Evolutionary conservation across 2,797 vertebrate species (phyloP), one percentile per base, ranked within the genome.

Genomic region (Lycodopsis pacificus): DNA sequence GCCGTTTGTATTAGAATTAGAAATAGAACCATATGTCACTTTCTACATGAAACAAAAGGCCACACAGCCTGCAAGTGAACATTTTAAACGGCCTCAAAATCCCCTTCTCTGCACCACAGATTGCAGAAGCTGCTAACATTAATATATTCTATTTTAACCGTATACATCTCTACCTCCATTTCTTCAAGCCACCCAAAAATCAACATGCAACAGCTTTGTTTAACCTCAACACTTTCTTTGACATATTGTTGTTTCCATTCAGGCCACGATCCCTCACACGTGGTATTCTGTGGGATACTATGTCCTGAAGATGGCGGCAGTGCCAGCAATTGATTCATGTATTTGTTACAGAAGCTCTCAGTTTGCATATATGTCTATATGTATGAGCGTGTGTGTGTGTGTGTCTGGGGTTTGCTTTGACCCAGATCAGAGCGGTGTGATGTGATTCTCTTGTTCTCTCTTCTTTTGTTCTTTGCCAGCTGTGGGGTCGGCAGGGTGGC

Each of bases 381-480:
- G 53, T 27, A 54, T 27, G 12, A 27, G 51, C 44, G 66, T 12
- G 48, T 73, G 25, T 49, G 66, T 12, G 48, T 73, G 25, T 11
- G 48, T 72, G 22, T 68, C 0, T 70, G 81, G 56, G 65, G 59
- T 77, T 79, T 68, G 79, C 85, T 86, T 87, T 89, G 88, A 90
- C 84, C 79, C 70, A 71, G 65, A 90, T 87, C 87, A 87, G 73
- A 89, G 82, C 77, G 70, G 77, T 57, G 62, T 34, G 61, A 83
- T 80, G 74, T 75, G 80, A 71, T 61, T 80, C 73, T 71, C 76
- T 86, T 68, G 53, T 80, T 79, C 44, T 78, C 72, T 65, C 34
- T 73, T 25, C 25, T 48, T 71, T 57, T 83, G 73, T 81, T 81
- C 71, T 20, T 63, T 20, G 73, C 75, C 85, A 91, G 82, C 85